Percentiles rank a stretch among this genome's conserved stretches.
Evolutionary conservation across 1,140 invertebrate genomes (phyloP).

Genomic region (Tribolium castaneum): DNA sequence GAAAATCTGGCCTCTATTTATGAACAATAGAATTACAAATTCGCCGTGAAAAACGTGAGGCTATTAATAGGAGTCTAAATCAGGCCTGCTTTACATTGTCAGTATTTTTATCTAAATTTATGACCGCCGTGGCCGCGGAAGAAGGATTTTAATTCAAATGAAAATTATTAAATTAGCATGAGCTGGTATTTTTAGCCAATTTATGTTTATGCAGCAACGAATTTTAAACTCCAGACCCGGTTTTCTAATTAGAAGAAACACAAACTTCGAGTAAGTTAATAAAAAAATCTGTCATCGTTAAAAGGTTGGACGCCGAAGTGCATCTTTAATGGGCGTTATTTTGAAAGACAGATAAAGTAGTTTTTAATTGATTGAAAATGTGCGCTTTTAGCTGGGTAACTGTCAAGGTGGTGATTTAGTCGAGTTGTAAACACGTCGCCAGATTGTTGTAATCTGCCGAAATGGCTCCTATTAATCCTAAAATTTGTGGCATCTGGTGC

Average conservation of each 20-base stretch:
- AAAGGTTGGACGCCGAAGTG: not conserved
- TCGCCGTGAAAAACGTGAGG: not conserved
- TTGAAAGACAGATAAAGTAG: not conserved
- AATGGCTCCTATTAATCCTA: conserved; percentile 21
- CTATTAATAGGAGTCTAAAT: not conserved
- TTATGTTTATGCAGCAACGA: not conserved
- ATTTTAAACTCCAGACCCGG: not conserved
- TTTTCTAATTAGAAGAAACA: not conserved
- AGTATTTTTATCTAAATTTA: not conserved
- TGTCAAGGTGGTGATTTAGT: conserved; percentile 1
- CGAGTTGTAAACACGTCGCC: conserved; percentile 30
- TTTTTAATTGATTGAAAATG: not conserved
- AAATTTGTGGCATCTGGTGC: conserved; percentile 37
- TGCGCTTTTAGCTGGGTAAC: not conserved
- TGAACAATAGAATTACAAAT: not conserved
- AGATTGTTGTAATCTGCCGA: conserved; percentile 36
- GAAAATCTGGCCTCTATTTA: too few species aligned
- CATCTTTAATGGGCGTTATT: not conserved
- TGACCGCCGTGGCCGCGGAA: not conserved
- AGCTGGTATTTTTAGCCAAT: not conserved
- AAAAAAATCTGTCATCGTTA: conserved; percentile 8
- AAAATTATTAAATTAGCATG: not conserved
- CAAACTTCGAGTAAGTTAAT: not conserved
- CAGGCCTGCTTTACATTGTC: not conserved
- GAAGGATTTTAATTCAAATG: not conserved